Evolutionary conservation across 2,888 invertebrate species (phyloP), one percentile per base, ranked within the genome.

Genomic region (Acanthosepion pharaonis): DNA sequence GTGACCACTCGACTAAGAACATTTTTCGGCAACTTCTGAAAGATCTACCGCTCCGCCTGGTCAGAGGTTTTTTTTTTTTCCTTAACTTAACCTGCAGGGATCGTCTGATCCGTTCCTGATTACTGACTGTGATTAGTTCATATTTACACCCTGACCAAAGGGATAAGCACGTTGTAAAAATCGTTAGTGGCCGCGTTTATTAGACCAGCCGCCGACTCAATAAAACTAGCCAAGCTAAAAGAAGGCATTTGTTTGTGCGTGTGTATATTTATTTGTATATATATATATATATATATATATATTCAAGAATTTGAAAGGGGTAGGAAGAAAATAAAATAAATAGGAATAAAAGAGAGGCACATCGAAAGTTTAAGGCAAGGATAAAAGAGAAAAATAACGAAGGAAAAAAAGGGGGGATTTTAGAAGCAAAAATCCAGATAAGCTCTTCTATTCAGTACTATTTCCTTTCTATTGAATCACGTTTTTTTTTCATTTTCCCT

Each of bases 141-240:
- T 78, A 78, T 78, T 78, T 78, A 78, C 78, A n/a, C n/a, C 78
- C 78, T n/a, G 78, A 78, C 78, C 78, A n/a, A 78, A 78, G 11
- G 78, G 78, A n/a, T n/a, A 78, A 78, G n/a, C n/a, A 59, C 78
- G 11, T n/a, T 78, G 78, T 78, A 78, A 78, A 78, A 78, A 23
- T 15, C 78, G 33, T 18, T 15, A n/a, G 78, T n/a, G 78, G n/a
- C 9, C 78, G 5, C 78, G n/a, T 78, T 78, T 78, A 78, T 78
- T 78, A 78, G 78, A 78, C 78, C 33, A n/a, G n/a, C 33, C n/a
- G 78, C 78, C 78, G 78, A 33, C 78, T 78, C n/a, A n/a, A 78
- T 78, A 78, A 78, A 78, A 78, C 78, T n/a, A n/a, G 1, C 78
- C 15, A 33, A 33, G 3, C n/a, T 33, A 33, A 78, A n/a, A 78